A percentile compares a stretch with the other conserved stretches of the same genome.
Conservation (phyloP, 1,140 invertebrate species). For the Dinothrombium tinctorium region DNA sequence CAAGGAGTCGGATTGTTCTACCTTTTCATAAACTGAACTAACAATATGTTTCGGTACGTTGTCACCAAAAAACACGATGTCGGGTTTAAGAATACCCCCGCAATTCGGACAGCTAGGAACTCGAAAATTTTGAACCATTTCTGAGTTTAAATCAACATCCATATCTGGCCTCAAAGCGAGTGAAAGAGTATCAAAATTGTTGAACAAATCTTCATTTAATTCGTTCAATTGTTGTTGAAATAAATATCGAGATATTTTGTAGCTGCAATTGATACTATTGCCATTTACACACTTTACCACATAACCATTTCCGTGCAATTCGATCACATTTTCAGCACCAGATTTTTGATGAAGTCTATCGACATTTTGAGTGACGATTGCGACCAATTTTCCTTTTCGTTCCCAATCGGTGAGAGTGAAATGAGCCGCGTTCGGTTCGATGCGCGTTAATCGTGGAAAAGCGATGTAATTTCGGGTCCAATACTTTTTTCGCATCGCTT, state of each 20-base stretch:
- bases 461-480: slow-evolving; percentile 88
- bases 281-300: slow-evolving; percentile 47
- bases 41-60: slow-evolving; percentile 59
- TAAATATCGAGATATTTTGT: slow-evolving; percentile 41
- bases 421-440: slow-evolving; percentile 33
- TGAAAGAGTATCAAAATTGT: slow-evolving; percentile 22
- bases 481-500: slow-evolving; percentile 47
- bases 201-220: slow-evolving; percentile 40
- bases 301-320: slow-evolving; percentile 47
- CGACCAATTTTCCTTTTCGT: slow-evolving; percentile 24
- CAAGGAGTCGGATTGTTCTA: slow-evolving; percentile 60
- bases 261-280: slow-evolving; percentile 32
- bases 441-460: slow-evolving; percentile 44
- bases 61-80: slow-evolving; percentile 88
- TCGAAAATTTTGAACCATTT: slow-evolving; percentile 40
- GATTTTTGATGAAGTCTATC: slow-evolving; percentile 77
- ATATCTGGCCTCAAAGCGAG: slow-evolving; percentile 26
- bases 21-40: slow-evolving; percentile 35
- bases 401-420: slow-evolving; percentile 27
- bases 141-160: slow-evolving; percentile 23
- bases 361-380: slow-evolving; percentile 83
- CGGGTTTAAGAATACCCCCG: slow-evolving; percentile 58
- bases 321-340: slow-evolving; percentile 54
- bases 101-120: slow-evolving; percentile 54
- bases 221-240: slow-evolving; percentile 45